A percentile compares a stretch with the other conserved stretches of the same genome.
phyloP scores from a whole-genome alignment of 2,113 vertebrate species.

The Hyperopisus bebe region DNA sequence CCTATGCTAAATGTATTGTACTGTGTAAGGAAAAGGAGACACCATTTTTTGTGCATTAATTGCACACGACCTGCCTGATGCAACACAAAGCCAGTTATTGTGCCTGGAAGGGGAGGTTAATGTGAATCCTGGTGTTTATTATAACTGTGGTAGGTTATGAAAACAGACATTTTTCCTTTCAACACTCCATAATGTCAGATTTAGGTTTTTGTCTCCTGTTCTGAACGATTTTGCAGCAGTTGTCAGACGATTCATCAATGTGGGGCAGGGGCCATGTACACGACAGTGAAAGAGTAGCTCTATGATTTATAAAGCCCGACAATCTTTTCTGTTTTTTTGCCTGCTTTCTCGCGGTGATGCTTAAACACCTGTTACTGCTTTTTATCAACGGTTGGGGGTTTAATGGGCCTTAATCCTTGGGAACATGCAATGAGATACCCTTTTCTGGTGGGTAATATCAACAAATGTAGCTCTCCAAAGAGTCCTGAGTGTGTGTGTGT shows the following conservation, averaged over 20 bases:
- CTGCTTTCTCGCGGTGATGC: slow-evolving; percentile 44
- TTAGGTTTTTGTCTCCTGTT: slow-evolving; percentile 78
- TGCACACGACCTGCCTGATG: slow-evolving; percentile 68
- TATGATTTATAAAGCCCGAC: slow-evolving; percentile 59
- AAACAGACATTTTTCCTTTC: slow-evolving; percentile 97
- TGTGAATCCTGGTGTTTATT: slow-evolving; percentile 74
- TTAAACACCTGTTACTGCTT: slow-evolving; percentile 66
- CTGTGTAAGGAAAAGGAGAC: slow-evolving; percentile 53
- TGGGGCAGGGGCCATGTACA: slow-evolving; percentile 58
- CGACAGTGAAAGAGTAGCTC: slow-evolving; percentile 66
- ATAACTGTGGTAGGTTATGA: slow-evolving; percentile 91
- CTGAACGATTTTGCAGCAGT: slow-evolving; percentile 85
- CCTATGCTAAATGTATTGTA: neutral
- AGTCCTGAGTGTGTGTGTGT: neutral
- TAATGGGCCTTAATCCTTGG: neutral
- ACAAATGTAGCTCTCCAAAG: neutral
- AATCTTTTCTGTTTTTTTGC: slow-evolving; percentile 36
- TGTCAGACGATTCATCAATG: slow-evolving; percentile 78
- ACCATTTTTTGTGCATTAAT: slow-evolving; percentile 62
- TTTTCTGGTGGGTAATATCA: neutral
- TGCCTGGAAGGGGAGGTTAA: slow-evolving; percentile 62
- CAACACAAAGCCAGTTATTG: slow-evolving; percentile 68
- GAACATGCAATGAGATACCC: neutral
- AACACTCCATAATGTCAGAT: slow-evolving; percentile 93
- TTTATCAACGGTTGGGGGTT: slow-evolving; percentile 40